phyloP scores from a whole-genome alignment of 2,888 invertebrate genomes.

The Tachina grossa region DNA sequence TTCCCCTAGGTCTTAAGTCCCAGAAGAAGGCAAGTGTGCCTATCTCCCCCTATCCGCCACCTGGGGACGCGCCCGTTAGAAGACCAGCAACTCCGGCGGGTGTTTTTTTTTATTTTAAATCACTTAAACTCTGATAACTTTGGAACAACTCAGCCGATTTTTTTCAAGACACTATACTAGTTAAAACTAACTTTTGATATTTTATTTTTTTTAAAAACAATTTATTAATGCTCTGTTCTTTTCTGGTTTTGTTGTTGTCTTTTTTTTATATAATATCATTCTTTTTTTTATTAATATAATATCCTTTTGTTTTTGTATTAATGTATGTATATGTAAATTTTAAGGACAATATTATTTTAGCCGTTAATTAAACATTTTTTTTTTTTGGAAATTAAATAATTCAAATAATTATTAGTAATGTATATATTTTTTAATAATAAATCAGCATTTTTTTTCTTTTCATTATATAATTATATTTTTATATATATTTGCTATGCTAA shows the following conservation, averaged over 20 bases:
- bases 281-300: slow-evolving; percentile 70
- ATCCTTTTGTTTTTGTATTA: slow-evolving; percentile 69
- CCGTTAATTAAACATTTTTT: slow-evolving; percentile 73
- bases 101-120: too few species aligned
- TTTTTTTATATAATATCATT: slow-evolving; percentile 68
- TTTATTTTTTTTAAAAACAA: slow-evolving; percentile 75
- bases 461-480: slow-evolving; percentile 44
- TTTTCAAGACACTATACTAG: too few species aligned
- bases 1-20: too few species aligned
- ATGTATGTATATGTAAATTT: slow-evolving; percentile 82
- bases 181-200: slow-evolving; percentile 10
- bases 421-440: slow-evolving; percentile 77
- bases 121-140: too few species aligned
- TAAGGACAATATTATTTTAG: slow-evolving; percentile 81
- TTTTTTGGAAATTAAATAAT: slow-evolving; percentile 70
- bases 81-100: too few species aligned
- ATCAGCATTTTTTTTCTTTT: slow-evolving; percentile 77
- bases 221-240: slow-evolving; percentile 72
- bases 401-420: slow-evolving; percentile 78
- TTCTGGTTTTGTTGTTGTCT: slow-evolving; percentile 58
- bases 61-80: too few species aligned
- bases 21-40: too few species aligned
- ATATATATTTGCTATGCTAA: slow-evolving; percentile 78
- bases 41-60: too few species aligned
- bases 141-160: background rate